Evolutionary conservation across 2,888 invertebrate genomes (phyloP), one percentile per base, ranked within the genome.

Genomic region (Yponomeuta sedellus): DNA sequence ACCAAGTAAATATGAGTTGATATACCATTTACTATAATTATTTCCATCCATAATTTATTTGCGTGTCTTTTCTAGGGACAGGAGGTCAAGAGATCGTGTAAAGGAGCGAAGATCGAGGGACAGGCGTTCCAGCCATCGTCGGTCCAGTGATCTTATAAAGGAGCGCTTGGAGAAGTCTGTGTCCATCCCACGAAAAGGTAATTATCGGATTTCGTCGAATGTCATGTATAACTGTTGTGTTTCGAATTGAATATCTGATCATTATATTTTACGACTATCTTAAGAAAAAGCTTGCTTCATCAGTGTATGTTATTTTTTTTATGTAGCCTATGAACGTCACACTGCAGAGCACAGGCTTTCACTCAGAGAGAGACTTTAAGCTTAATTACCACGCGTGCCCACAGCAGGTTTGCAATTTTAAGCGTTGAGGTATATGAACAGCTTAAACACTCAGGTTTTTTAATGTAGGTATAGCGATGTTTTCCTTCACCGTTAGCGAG

Each of bases 81-180:
- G 78, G 73, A 86, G 79, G 77, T 92, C 91, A 67, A 20, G 84
- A 73, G 92, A 88, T 70, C 86, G 91, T 11, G 70, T 74, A 34
- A 85, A 83, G 71, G 87, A 87, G 28, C 82, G 83, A 68, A 80
- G 85, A 71, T 88, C 89, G 4, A 82, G 85, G 59, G 92, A 92
- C 58, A 82, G 88, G 67, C 92, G 91, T 69, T 91, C 92, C 69
- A 88, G 93, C 20, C 88, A 90, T 3, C 82, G 89, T 68, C 82
- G 88, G 66, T 90, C 88, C 64, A 88, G 85, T 69, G 91, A 92
- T 68, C 71, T 90, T 11, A 89, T 89, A 69, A 90, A 91, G 70
- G 91, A 91, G 73, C 81, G 91, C 11, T 74, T 91, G 69, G 91
- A 91, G 70, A 91, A 91, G 67, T 91, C 91, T 0, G 90, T 91